Percentiles rank a stretch among this genome's conserved stretches.
phyloP scores from a whole-genome alignment of 2,113 vertebrate genomes.

The Geothlypis trichas region DNA sequence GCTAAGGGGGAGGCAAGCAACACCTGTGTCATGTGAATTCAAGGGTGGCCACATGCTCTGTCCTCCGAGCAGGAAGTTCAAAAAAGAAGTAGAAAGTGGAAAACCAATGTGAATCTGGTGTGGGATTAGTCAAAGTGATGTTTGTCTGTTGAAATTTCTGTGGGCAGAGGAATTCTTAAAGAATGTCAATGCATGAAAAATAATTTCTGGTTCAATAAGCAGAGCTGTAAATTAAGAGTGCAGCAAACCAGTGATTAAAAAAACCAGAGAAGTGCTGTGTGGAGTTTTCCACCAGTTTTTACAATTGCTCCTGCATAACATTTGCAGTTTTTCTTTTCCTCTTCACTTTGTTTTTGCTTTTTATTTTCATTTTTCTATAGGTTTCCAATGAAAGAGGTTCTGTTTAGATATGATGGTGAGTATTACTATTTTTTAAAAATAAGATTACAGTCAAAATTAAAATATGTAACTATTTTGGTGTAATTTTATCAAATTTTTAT shows the following conservation, averaged over 20 bases:
- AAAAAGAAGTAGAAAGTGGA: not conserved
- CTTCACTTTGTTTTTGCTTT: not conserved
- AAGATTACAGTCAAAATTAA: not conserved
- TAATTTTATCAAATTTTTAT: not conserved
- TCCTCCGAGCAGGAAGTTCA: not conserved
- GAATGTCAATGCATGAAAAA: not conserved
- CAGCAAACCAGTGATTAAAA: not conserved
- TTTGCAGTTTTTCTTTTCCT: not conserved
- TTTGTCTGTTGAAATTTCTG: not conserved
- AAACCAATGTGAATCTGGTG: not conserved
- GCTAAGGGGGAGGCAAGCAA: not conserved
- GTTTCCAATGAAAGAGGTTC: constrained; percentile 9
- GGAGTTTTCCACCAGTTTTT: not conserved
- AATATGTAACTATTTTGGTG: not conserved
- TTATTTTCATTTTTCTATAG: not conserved
- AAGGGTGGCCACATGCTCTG: not conserved
- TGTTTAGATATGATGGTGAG: constrained; percentile 22
- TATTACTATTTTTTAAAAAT: not conserved
- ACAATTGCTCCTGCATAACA: not conserved
- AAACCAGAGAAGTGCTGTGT: not conserved
- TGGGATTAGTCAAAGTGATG: not conserved
- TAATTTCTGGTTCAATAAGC: not conserved
- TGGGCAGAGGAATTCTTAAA: not conserved
- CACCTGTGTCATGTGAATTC: not conserved
- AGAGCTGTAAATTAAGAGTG: not conserved